Conservation (phyloP, 2,113 vertebrate genomes). For the Heptranchias perlo region DNA sequence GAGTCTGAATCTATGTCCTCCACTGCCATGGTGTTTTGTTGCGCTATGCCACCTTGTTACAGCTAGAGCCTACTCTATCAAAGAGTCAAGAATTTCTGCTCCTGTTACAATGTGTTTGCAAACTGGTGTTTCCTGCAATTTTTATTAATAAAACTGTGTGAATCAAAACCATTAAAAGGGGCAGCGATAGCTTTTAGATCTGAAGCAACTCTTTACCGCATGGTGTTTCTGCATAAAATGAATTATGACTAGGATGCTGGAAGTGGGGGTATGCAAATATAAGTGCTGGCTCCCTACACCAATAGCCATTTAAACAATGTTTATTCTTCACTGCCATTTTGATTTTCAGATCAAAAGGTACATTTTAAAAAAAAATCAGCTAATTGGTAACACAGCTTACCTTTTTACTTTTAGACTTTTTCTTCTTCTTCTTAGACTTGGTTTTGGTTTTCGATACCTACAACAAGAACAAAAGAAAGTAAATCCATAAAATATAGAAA, state of each 20-base stretch:
- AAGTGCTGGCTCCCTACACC: neutral
- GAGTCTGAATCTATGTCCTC: too few species aligned
- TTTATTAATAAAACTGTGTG: neutral
- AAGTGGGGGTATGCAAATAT: neutral
- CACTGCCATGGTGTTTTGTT: too few species aligned
- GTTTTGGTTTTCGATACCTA: conserved; percentile 44
- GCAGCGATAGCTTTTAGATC: neutral
- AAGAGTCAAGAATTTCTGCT: neutral
- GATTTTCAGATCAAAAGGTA: neutral
- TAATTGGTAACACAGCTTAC: conserved; percentile 42
- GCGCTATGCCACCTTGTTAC: too few species aligned
- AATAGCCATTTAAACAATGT: neutral
- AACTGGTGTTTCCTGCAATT: neutral
- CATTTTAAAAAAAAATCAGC: too few species aligned
- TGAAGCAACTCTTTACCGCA: neutral
- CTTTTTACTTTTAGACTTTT: conserved; percentile 50
- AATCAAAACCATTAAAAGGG: neutral
- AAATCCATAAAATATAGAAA: neutral
- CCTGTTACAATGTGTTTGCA: neutral
- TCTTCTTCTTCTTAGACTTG: conserved; percentile 53
- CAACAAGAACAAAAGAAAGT: conserved; percentile 38
- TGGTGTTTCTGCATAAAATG: neutral
- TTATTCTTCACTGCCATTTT: neutral
- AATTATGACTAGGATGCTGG: neutral
- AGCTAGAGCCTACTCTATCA: neutral